Base-by-base conservation (phyloP, 2,113 vertebrate genomes). In the Phalacrocorax brasilianus region DNA sequence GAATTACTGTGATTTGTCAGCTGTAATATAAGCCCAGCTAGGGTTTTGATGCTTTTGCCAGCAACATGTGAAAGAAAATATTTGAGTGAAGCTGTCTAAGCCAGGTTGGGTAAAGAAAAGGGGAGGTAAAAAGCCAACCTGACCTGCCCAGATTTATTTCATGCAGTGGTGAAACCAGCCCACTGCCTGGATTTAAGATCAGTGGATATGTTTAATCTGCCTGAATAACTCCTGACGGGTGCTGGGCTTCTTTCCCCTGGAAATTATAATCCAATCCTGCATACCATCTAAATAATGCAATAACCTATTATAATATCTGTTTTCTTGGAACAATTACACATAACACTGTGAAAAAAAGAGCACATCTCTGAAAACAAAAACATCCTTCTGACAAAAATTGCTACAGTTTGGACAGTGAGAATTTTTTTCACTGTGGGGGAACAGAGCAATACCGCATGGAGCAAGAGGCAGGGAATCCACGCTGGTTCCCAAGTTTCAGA, bases 1-100 rank as follows among this genome's bases (percentile, higher is more conserved):
- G 96, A 97, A 97, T 97, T 96, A 95, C 95, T 85, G 81, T 96
- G 97, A 97, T 97, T 96, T 97, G 96, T 97, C 96, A 95, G 95
- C 85, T 92, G 94, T 96, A 97, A 97, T 92, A 89, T 62, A 96
- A 97, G 47, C 95, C 94, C 90, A 88, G 93, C 24, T 27, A 95
- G 72, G 70, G 95, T 94, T 97, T 94, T 96, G 97, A 95, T 96
- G 91, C 78, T 95, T 92, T 92, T 95, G 88, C 96, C 89, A 97
- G 86, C 72, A 89, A 95, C 62, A 44, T 75, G 76, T 92, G 95
- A 94, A 96, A 96, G 89, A 95, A 97, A 97, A 96, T 91, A 94
- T 92, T 97, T 94, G 85, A 95, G 79, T 83, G 71, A 82, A 94
- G 63, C 67, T 66, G 84, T 85, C 71, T 96, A 83, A 95, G n/a